These are phyloP conservation scores for Bombus waltoni DNA, from an alignment of 1,140 invertebrate genomes.

Conservation along the genomic window DNA sequence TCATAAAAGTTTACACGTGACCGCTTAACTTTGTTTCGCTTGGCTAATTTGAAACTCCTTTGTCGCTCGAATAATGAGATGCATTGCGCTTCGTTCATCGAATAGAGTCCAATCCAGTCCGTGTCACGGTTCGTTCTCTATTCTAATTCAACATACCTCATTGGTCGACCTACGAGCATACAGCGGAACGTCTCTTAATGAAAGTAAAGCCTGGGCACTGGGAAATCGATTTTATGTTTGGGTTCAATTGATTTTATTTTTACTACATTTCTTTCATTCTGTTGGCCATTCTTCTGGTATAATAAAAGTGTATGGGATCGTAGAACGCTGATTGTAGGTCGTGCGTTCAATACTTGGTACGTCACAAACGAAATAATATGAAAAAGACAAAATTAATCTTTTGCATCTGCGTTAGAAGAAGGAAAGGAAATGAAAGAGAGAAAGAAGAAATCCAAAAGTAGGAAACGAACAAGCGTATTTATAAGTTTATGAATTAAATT, in stretches of 20 bases:
- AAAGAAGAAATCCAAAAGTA: neutral
- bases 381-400: too few species aligned
- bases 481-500: neutral
- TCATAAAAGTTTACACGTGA: conserved; percentile 16
- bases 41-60: conserved; percentile 27
- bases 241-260: neutral
- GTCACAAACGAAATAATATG: too few species aligned
- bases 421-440: neutral
- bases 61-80: conserved; percentile 29
- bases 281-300: neutral
- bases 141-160: conserved; percentile 29
- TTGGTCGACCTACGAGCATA: conserved; percentile 2
- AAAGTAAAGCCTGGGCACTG: neutral
- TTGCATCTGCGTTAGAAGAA: neutral
- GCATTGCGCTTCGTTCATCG: conserved; percentile 29
- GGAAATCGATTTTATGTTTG: neutral
- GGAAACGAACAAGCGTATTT: neutral
- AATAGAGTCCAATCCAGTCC: conserved; percentile 16
- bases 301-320: too few species aligned
- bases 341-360: neutral
- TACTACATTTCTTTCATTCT: neutral
- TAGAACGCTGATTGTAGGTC: neutral
- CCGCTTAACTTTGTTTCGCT: conserved; percentile 12
- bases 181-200: conserved; percentile 3
- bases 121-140: conserved; percentile 29